Base-by-base conservation (phyloP, 2,113 vertebrate species). In the Emydura subglobosa region DNA sequence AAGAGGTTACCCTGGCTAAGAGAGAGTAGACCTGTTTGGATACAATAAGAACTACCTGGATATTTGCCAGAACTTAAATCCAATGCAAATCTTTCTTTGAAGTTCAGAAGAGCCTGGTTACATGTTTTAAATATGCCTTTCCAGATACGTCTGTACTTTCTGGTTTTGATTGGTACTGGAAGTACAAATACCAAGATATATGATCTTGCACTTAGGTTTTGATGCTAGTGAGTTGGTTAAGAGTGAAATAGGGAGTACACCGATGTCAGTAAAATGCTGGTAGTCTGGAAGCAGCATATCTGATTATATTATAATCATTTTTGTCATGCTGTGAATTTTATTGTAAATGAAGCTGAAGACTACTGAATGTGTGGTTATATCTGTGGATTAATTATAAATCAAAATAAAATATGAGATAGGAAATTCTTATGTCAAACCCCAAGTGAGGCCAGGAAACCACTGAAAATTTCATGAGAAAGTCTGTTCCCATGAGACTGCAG, bases 381-480 rank as follows among this genome's bases (percentile, higher is more conserved):
- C 94, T 94, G 47, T 82, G 21, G 87, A 47, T 13, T 50, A 13
- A 22, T 72, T 88, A 53, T 72, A 57, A 82, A 72, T 6, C 47
- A 90, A 96, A 93, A 72, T 55, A 17, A 3, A 93, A 74, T 74
- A 84, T 83, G 7, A 25, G 44, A 84, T 91, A 88, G 14, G 42
- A 85, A 95, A 79, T 1, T 72, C 84, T 96, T 90, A 53, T 12
- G 68, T 86, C 2, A 65, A 88, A 93, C 94, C 22, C 0, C 12
- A 54, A 9, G 27, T 34, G 74, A 93, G 59, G 31, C 14, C 17
- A 11, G 8, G 55, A 59, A 91, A 91, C 44, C 21, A 24, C 44
- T 50, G 79, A 88, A 83, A n/a, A 57, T 31, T 85, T 94, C 55
- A 80, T 31, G 86, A 86, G 55, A 86, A 90, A 93, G 78, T 84